Percentiles rank a stretch among this genome's conserved stretches.
These are phyloP conservation scores for Dasyprocta punctata DNA, from an alignment of 2,113 vertebrate genomes.

Conservation along the genomic window DNA sequence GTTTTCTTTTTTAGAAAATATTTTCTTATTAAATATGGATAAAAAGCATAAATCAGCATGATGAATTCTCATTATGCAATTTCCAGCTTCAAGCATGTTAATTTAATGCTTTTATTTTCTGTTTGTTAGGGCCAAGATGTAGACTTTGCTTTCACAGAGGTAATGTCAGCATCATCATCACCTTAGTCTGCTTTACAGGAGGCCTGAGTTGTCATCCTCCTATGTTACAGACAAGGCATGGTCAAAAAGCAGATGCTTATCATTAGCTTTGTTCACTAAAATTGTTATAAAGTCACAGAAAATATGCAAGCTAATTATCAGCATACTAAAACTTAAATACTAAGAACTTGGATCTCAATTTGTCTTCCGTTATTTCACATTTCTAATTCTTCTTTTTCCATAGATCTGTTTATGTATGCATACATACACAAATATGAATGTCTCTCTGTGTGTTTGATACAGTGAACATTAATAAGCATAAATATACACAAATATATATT, in stretches of 20 bases:
- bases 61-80: neutral
- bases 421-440: neutral
- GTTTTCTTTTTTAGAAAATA: neutral
- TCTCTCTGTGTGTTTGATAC: neutral
- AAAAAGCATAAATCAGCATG: neutral
- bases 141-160: neutral
- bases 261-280: neutral
- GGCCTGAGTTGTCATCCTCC: neutral
- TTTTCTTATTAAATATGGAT: neutral
- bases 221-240: neutral
- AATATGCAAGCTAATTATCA: neutral
- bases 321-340: slow-evolving; percentile 7
- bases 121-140: neutral
- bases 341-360: neutral
- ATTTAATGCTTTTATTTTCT: neutral
- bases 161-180: neutral
- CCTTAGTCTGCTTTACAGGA: neutral
- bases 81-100: neutral
- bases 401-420: neutral
- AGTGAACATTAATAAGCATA: neutral
- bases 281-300: neutral
- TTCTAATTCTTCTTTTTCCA: neutral
- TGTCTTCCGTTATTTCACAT: neutral
- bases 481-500: neutral
- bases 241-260: neutral